These are phyloP conservation scores for Talpa occidentalis DNA, from an alignment of 2,113 vertebrate genomes.

Conservation along the genomic window DNA sequence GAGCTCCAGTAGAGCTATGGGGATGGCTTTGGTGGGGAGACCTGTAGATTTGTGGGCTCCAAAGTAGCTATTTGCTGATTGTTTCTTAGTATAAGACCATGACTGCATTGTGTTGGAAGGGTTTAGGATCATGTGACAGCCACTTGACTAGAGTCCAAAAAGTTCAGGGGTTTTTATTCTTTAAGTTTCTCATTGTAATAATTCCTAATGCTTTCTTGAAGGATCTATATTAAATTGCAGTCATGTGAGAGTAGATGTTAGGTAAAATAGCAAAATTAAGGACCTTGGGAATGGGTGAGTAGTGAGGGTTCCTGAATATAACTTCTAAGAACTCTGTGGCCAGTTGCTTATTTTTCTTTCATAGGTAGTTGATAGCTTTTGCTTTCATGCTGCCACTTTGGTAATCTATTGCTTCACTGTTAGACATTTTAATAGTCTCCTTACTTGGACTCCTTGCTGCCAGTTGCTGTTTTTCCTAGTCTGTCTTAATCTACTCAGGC, in stretches of 20 bases:
- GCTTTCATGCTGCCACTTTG: background rate
- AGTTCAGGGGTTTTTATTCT: background rate
- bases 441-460: background rate
- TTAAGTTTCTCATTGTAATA: background rate
- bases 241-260: background rate
- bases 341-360: background rate
- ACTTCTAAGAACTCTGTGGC: background rate
- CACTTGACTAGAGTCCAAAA: background rate
- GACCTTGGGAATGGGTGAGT: background rate
- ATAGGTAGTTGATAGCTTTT: background rate
- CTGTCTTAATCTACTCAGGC: background rate
- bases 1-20: background rate
- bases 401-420: background rate
- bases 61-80: background rate
- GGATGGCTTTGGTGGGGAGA: background rate
- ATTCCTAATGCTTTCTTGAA: conserved; percentile 50
- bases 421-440: background rate
- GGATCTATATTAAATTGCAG: background rate
- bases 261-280: background rate
- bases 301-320: conserved; percentile 21
- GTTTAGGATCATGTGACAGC: background rate
- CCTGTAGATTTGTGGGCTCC: background rate
- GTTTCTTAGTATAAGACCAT: background rate
- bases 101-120: background rate
- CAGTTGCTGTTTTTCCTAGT: background rate